Evolutionary conservation across 1,140 invertebrate species (phyloP), one percentile per base, ranked within the genome.

Genomic region (Drosophila setifemur): DNA sequence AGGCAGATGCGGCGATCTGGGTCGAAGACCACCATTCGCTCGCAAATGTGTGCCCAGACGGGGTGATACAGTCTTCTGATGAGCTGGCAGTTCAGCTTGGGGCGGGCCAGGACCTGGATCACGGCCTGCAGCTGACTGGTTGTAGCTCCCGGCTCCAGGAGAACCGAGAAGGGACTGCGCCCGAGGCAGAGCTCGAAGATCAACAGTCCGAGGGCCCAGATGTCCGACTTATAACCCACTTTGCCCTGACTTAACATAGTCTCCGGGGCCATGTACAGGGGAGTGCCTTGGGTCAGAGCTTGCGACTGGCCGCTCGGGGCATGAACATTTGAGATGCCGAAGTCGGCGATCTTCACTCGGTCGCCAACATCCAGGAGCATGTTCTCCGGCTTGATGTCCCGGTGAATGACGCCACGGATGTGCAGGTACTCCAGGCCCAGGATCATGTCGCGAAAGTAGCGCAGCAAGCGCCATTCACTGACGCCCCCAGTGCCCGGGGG

Each of bases 171-270:
- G 1, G 96, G 96, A 3, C 93, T 92, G 61, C 92, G 93, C 12
- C 95, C 95, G 7, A 90, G 66, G 54, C 92, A 92, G 12, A 92
- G 44, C 54, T 97, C 95, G 90, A 95, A 96, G 4, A 97, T 74
- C 44, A 97, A 92, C 87, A 96, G 95, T 1, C 96, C 96, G 61
- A 96, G 90, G 2, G 95, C 94, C 96, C 96, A 97, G 60, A 97
- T 93, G 79, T 97, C 96, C 42, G 93, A 94, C 90, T 94, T 94
- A 9, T 92, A 92, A 83, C 94, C 93, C 76, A 94, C 95, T 45
- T 92, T 91, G 73, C 93, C 92, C 21, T 31, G 21, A 16, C 93
- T 93, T 73, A 93, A 91, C 73, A 96, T 94, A 18, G 96, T 90
- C 91, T 97, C 96, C 9, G 96, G 96, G 5, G 95, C 94, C 90